These are phyloP conservation scores for Drosophila peninsularis DNA, from an alignment of 2,888 invertebrate species.

Conservation along the genomic window DNA sequence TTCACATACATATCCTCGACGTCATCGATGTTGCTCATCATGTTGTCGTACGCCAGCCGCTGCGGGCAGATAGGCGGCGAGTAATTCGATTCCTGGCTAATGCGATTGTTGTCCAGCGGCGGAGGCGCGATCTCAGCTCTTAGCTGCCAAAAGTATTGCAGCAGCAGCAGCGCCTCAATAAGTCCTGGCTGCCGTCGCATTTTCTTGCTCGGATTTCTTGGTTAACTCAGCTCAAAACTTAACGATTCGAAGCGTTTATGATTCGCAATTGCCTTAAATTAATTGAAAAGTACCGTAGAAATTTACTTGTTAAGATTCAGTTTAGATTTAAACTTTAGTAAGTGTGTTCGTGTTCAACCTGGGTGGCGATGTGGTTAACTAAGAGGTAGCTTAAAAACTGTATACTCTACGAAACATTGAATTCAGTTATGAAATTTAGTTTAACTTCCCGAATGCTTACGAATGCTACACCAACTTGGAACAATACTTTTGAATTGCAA, in stretches of 20 bases:
- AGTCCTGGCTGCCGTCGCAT: slow-evolving; percentile 54
- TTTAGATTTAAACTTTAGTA: background rate
- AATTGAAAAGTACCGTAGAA: background rate
- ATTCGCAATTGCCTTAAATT: slow-evolving; percentile 10
- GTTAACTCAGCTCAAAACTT: slow-evolving; percentile 11
- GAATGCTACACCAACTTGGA: too few species aligned
- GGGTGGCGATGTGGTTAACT: too few species aligned
- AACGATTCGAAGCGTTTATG: slow-evolving; percentile 23
- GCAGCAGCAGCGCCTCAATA: slow-evolving; percentile 34
- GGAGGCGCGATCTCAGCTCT: slow-evolving; percentile 59
- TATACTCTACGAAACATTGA: too few species aligned
- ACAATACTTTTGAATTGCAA: too few species aligned
- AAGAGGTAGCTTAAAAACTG: too few species aligned
- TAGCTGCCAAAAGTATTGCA: slow-evolving; percentile 27
- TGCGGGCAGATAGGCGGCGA: slow-evolving; percentile 51
- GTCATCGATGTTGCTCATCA: slow-evolving; percentile 81
- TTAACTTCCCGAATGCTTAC: too few species aligned
- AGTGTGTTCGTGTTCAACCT: too few species aligned
- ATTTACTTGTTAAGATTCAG: background rate
- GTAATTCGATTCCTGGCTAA: slow-evolving; percentile 33
- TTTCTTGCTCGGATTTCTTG: slow-evolving; percentile 3
- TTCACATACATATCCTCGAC: slow-evolving; percentile 83
- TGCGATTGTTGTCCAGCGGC: slow-evolving; percentile 55
- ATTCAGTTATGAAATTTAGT: too few species aligned
- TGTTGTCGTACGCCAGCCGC: slow-evolving; percentile 62